Percentiles rank a stretch among this genome's conserved stretches.
phyloP scores from a whole-genome alignment of 2,113 vertebrate genomes.

The Rostratula benghalensis region DNA sequence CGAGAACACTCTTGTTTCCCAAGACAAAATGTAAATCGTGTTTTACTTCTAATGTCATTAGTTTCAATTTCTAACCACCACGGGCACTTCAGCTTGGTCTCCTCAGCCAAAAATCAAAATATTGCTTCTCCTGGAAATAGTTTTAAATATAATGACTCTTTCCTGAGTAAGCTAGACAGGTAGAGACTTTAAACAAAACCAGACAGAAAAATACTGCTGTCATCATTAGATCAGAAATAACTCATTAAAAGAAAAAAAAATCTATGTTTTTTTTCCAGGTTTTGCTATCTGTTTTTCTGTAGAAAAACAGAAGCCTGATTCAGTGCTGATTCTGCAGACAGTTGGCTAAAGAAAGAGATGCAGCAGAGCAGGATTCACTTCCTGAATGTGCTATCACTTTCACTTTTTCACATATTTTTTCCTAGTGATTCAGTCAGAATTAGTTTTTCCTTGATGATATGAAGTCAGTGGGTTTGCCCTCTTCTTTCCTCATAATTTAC shows the following conservation, averaged over 20 bases:
- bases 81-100: neutral
- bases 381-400: neutral
- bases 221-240: neutral
- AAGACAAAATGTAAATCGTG: accelerated
- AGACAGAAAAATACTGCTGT: neutral
- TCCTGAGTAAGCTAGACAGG: neutral
- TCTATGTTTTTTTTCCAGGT: neutral
- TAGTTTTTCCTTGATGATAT: neutral
- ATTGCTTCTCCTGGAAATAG: neutral
- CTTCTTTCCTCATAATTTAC: neutral
- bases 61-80: neutral
- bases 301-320: neutral
- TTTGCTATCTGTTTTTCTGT: neutral
- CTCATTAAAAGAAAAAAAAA: neutral
- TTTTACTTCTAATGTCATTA: neutral
- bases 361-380: neutral
- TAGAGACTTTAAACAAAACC: neutral
- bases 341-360: neutral
- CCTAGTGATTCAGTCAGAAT: neutral
- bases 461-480: neutral
- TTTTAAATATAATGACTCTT: neutral
- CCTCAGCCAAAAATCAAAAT: neutral
- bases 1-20: neutral
- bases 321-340: neutral
- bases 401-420: neutral